Evolutionary conservation across 1,140 invertebrate genomes (phyloP).

Genomic region (Trichogramma pretiosum): DNA sequence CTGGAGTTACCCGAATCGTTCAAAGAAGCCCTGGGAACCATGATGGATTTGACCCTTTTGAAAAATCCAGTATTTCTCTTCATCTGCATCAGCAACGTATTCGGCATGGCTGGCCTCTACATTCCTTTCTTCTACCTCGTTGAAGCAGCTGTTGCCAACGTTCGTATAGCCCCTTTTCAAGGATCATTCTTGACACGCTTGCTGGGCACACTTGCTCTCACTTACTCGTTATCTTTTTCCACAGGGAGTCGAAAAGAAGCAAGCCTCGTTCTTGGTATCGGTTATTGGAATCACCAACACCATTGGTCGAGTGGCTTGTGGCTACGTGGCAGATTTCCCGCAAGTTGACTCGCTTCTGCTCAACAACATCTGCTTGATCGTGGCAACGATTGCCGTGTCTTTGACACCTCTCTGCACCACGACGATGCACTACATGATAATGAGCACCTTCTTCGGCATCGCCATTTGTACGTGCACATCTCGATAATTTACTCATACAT

Average conservation of each 20-base stretch:
- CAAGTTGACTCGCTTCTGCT: constrained; percentile 84
- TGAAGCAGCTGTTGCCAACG: constrained; percentile 62
- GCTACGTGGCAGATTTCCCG: constrained; percentile 76
- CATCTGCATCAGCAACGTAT: constrained; percentile 88
- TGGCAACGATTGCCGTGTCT: constrained; percentile 79
- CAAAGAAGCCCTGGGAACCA: constrained; percentile 74
- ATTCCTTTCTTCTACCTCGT: constrained; percentile 92
- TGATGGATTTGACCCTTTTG: constrained; percentile 87
- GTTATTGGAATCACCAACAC: constrained; percentile 95
- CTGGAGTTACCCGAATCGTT: constrained; percentile 70
- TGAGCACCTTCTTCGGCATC: constrained; percentile 88
- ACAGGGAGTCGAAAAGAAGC: constrained; percentile 61
- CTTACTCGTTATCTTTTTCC: not conserved
- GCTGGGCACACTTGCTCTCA: too few relatives aligned
- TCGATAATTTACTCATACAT: not conserved
- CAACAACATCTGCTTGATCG: constrained; percentile 87
- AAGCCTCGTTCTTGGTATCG: constrained; percentile 82
- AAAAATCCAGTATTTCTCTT: constrained; percentile 86
- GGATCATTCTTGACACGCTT: too few relatives aligned
- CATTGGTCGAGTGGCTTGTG: constrained; percentile 76
- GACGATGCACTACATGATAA: constrained; percentile 68
- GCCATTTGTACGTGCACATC: constrained; percentile 77
- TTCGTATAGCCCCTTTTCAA: too few relatives aligned
- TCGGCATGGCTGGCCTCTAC: constrained; percentile 89
- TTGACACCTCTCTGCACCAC: constrained; percentile 74